phyloP scores from a whole-genome alignment of 1,140 invertebrate species.

The Caenorhabditis elegans region WBcel235 BX284603.4:6773001-6773500 shows the following conservation, averaged over 20 bases:
- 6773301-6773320: slow-evolving; percentile 29
- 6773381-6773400: slow-evolving; percentile 39
- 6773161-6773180: not conserved
- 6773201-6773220: no score
- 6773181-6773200: not conserved
- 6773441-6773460: slow-evolving; percentile 17
- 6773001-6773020: slow-evolving; percentile 56
- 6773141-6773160: slow-evolving; percentile 36
- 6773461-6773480: not conserved
- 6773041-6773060: not conserved
- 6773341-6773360: not conserved
- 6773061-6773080: not conserved
- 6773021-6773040: slow-evolving; percentile 42
- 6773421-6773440: slow-evolving; percentile 30
- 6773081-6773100: slow-evolving; percentile 44
- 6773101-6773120: slow-evolving; percentile 27
- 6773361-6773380: slow-evolving; percentile 42
- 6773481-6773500: slow-evolving; percentile 25
- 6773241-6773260: no score
- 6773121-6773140: slow-evolving; percentile 39
- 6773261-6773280: not conserved
- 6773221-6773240: no score
- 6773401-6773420: slow-evolving; percentile 44
- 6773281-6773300: not conserved
- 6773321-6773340: slow-evolving; percentile 21